phyloP scores from a whole-genome alignment of 2,888 invertebrate genomes.

The Augiades crinisus region DNA sequence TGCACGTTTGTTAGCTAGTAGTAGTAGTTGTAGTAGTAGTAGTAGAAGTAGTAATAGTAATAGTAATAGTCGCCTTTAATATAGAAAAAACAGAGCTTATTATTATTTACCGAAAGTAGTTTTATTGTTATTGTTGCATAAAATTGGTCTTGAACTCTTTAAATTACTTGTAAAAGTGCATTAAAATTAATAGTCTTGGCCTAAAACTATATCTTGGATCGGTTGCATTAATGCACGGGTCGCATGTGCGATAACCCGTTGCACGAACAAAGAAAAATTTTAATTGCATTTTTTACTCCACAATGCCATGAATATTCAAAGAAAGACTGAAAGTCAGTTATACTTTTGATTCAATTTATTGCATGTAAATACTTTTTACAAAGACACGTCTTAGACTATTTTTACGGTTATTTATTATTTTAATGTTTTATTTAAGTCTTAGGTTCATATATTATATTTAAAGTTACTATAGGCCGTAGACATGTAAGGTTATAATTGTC shows the following conservation, averaged over 20 bases:
- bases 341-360: neutral
- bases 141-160: slow-evolving; percentile 6
- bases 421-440: too few relatives aligned
- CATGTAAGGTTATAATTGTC: neutral
- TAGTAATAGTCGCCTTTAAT: neutral
- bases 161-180: slow-evolving; percentile 5
- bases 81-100: too few relatives aligned
- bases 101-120: neutral
- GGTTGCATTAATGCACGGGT: slow-evolving; percentile 27
- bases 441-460: too few relatives aligned
- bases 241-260: slow-evolving; percentile 27
- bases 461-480: neutral
- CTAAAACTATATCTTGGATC: slow-evolving; percentile 26
- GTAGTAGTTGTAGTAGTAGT: too few relatives aligned
- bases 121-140: neutral
- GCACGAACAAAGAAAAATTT: slow-evolving; percentile 24
- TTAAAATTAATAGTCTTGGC: slow-evolving; percentile 15
- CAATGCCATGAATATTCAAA: slow-evolving; percentile 1
- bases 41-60: too few relatives aligned
- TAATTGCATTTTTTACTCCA: slow-evolving; percentile 10
- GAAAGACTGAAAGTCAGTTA: slow-evolving; percentile 1
- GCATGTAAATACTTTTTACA: too few relatives aligned
- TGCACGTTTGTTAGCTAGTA: too few relatives aligned
- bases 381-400: too few relatives aligned
- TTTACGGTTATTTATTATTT: too few relatives aligned